These are phyloP conservation scores for Diprion similis DNA, from an alignment of 1,140 invertebrate species.

Conservation along the genomic window DNA sequence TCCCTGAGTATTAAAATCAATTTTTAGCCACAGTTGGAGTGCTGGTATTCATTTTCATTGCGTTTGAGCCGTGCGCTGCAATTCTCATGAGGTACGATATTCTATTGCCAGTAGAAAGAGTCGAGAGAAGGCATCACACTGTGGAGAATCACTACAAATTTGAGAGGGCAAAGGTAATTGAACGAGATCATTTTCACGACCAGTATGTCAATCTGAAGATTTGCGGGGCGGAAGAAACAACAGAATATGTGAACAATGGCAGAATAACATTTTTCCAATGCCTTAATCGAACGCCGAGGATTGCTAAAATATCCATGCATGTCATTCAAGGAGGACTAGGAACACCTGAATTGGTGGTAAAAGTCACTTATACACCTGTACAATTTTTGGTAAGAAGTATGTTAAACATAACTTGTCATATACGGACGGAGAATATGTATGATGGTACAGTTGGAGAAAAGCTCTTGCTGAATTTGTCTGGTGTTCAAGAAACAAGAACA, in stretches of 20 bases:
- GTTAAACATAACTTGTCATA: slow-evolving; percentile 4
- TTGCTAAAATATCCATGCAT: slow-evolving; percentile 1
- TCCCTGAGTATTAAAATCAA: background rate
- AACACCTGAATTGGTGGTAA: background rate
- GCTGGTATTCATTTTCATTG: background rate
- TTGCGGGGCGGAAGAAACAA: background rate
- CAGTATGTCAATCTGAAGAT: background rate
- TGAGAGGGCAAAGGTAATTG: background rate
- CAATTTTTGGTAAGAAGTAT: background rate
- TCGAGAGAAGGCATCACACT: background rate
- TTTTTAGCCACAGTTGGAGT: background rate
- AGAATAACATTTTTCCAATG: slow-evolving; percentile 1
- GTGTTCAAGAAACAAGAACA: background rate
- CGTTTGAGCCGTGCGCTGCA: background rate
- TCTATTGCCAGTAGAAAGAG: background rate
- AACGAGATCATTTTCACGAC: background rate
- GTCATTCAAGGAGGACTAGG: slow-evolving; percentile 3
- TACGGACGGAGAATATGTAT: background rate
- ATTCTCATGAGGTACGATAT: background rate
- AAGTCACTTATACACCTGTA: background rate
- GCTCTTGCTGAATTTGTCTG: background rate
- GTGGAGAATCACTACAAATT: background rate
- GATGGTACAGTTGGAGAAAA: background rate
- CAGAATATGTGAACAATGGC: background rate
- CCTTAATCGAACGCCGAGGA: background rate